Conservation (phyloP, 2,797 vertebrate genomes). For the Apodemus agrarius region DNA sequence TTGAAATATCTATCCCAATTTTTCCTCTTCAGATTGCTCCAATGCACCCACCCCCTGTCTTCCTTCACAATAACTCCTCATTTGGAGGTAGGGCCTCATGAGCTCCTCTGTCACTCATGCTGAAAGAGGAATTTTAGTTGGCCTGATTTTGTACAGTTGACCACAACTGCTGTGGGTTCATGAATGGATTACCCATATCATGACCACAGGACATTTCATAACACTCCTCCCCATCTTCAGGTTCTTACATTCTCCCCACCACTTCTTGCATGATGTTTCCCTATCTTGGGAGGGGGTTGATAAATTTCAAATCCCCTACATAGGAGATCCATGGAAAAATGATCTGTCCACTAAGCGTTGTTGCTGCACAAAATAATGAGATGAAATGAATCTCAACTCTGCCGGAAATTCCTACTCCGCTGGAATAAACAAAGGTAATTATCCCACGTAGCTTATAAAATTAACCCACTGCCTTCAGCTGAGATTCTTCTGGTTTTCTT, state of each 20-base stretch:
- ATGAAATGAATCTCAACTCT: background rate
- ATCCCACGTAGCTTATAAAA: conserved; percentile 31
- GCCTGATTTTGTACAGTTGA: background rate
- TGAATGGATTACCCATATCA: background rate
- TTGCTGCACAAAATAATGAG: conserved; percentile 44
- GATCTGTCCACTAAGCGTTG: conserved; percentile 30
- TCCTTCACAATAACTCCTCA: background rate
- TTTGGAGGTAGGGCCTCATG: background rate
- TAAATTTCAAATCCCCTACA: conserved; percentile 42
- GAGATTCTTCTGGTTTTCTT: background rate
- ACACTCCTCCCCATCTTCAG: no score
- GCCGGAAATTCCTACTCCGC: background rate
- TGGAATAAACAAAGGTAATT: conserved; percentile 3
- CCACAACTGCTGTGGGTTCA: background rate
- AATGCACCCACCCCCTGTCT: background rate
- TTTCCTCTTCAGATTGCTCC: background rate
- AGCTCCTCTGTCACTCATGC: background rate
- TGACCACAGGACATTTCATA: background rate
- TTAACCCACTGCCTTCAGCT: conserved; percentile 24
- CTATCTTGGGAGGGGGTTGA: background rate
- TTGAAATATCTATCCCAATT: background rate
- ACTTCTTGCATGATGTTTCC: no score
- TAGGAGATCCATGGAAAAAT: conserved; percentile 14
- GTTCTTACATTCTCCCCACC: no score
- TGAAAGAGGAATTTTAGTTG: background rate